Evolutionary conservation across 2,888 invertebrate species (phyloP).

Genomic region (Mythimna ferrago): DNA sequence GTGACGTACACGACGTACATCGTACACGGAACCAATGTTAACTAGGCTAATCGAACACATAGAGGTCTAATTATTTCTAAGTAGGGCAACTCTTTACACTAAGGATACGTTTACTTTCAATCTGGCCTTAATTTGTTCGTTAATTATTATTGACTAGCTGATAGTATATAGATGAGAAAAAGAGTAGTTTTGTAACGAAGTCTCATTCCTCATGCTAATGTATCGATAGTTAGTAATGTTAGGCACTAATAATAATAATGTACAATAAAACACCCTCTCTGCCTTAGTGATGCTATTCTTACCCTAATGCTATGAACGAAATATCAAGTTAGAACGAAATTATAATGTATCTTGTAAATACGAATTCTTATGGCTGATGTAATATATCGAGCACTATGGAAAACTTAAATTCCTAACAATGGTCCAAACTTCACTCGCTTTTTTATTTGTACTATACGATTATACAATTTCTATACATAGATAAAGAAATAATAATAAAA

Average conservation of each 20-base stretch:
- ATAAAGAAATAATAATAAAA: conserved; percentile 80
- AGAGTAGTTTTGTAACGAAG: conserved; percentile 67
- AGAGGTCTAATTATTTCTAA: conserved; percentile 80
- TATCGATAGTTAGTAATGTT: conserved; percentile 79
- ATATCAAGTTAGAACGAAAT: conserved; percentile 84
- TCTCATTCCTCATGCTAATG: conserved; percentile 71
- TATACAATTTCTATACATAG: conserved; percentile 88
- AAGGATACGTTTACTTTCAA: conserved; percentile 75
- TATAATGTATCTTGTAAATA: conserved; percentile 87
- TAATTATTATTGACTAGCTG: conserved; percentile 73
- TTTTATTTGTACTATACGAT: conserved; percentile 89
- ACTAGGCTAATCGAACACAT: conserved; percentile 78
- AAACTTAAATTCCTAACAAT: conserved; percentile 90
- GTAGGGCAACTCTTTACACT: conserved; percentile 72
- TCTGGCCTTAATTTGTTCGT: conserved; percentile 77
- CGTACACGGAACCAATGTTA: conserved; percentile 84
- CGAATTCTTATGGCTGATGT: conserved; percentile 85
- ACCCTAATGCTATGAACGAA: conserved; percentile 83
- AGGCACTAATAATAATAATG: conserved; percentile 84
- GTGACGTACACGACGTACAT: conserved; percentile 56
- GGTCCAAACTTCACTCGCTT: conserved; percentile 90
- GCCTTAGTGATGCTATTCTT: conserved; percentile 89
- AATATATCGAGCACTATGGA: conserved; percentile 87
- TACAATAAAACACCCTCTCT: conserved; percentile 90
- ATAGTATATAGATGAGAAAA: conserved; percentile 70